phyloP scores from a whole-genome alignment of 2,888 invertebrate genomes.

The Oxycera nigricornis region DNA sequence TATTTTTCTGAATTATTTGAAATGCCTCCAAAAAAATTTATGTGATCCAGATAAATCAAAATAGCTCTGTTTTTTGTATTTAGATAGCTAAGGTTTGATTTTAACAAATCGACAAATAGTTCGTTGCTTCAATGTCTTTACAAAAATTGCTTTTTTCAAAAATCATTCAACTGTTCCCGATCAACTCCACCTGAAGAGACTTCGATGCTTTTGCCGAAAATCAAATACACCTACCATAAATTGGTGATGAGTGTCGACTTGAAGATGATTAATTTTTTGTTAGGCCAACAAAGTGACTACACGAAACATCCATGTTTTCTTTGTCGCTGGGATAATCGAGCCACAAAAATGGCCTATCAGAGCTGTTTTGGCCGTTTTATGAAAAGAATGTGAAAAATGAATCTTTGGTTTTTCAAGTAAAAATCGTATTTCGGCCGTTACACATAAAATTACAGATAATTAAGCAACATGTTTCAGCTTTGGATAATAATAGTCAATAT shows the following conservation, averaged over 20 bases:
- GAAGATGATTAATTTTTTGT: conserved; percentile 25
- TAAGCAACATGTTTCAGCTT: not conserved
- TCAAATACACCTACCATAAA: conserved; percentile 28
- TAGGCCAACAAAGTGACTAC: conserved; percentile 27
- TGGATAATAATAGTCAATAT: not conserved
- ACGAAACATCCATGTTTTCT: conserved; percentile 14
- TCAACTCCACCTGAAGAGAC: too few species aligned
- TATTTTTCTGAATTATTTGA: too few species aligned
- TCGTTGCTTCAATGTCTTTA: too few species aligned
- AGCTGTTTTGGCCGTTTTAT: not conserved
- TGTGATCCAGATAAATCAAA: too few species aligned
- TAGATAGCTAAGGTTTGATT: too few species aligned
- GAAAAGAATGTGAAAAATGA: not conserved
- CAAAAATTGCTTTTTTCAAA: too few species aligned
- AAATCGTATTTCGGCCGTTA: not conserved
- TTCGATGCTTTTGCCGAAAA: conserved; percentile 14
- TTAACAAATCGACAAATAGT: too few species aligned
- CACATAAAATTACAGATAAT: not conserved
- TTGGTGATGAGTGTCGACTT: conserved; percentile 28
- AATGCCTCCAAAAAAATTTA: too few species aligned
- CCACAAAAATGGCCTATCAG: not conserved
- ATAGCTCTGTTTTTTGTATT: too few species aligned
- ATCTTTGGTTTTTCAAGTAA: not conserved
- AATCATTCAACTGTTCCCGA: too few species aligned
- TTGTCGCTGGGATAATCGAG: not conserved